Percentiles rank a stretch among this genome's conserved stretches.
These are phyloP conservation scores for Dendrocincla tyrannina DNA, from an alignment of 2,797 vertebrate genomes.

Conservation along the genomic window DNA sequence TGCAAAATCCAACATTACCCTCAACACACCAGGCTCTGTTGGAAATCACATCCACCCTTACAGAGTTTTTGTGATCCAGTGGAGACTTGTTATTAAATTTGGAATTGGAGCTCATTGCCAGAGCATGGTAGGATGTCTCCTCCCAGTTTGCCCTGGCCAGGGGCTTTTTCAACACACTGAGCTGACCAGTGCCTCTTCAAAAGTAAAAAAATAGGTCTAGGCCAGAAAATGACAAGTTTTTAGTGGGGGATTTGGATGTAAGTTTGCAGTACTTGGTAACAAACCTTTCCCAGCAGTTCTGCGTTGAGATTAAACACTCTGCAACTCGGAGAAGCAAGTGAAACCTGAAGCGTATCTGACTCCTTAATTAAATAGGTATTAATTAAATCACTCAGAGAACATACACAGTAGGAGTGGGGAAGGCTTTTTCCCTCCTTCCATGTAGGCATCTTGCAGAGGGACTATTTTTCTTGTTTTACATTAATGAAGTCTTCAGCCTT, in stretches of 20 bases:
- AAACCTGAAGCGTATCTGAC: conserved; percentile 48
- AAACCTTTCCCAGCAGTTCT: neutral
- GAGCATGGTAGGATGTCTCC: neutral
- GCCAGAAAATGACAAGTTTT: neutral
- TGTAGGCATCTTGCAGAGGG: conserved; percentile 75
- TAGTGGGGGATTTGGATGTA: rapidly evolving
- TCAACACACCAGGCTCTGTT: rapidly evolving
- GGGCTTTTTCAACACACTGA: neutral
- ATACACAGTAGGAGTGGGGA: conserved; percentile 57
- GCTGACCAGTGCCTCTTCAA: neutral
- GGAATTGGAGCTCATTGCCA: neutral
- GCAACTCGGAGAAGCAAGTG: conserved; percentile 4
- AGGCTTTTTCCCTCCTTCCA: conserved; percentile 61
- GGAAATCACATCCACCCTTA: neutral
- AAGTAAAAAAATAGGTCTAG: neutral
- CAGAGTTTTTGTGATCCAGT: neutral
- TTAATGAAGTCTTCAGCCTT: conserved; percentile 82
- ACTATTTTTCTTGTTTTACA: conserved; percentile 81
- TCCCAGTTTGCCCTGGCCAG: neutral
- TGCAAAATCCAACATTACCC: neutral
- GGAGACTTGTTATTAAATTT: neutral
- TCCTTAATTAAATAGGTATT: conserved; percentile 62
- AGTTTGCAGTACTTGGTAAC: neutral
- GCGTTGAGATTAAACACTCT: neutral
- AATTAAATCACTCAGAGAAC: conserved; percentile 63